Base-by-base conservation (phyloP, 2,113 vertebrate genomes). In the Fregata magnificens region DNA sequence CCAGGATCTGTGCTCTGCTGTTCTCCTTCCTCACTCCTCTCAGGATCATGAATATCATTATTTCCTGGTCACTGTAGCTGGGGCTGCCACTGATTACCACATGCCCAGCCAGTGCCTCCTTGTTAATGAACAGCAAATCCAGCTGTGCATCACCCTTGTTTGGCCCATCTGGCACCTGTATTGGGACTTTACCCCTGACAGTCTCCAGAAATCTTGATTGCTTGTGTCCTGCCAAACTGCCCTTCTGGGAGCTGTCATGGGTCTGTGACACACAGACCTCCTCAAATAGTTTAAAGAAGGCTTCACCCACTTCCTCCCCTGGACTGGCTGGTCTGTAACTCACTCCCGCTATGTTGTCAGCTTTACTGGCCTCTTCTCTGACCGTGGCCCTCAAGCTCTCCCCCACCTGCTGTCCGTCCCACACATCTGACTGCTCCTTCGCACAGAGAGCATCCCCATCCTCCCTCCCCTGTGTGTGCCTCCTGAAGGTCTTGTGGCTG, bases 331-430 rank as follows among this genome's bases (percentile, higher is more conserved):
- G 24, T 76, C 22, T 66, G 22, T 56, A 56, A 56, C 21, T 49
- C 28, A 32, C 6, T 84, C 10, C 11, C 28, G 71, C 13, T 28
- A 14, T 3, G 5, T 5, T 58, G 12, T 58, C 42, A 40, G 25
- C 44, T n/a, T 69, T 69, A 59, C 8, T 4, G 7, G 25, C 5
- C 25, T 63, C 13, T 56, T 31, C n/a, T 53, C 16, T 11, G 10
- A 40, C 7, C 11, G 11, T 49, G 52, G 16, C 10, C 6, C 32
- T 50, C 18, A 56, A 38, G 31, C 5, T 70, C 20, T 80, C 12
- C 4, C 7, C 3, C 4, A 21, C 5, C 19, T 16, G 9, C 16
- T 7, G 2, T 34, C 19, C n/a, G 19, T 53, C 32, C n/a, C 21
- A 50, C 52, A 56, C 14, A 31, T 26, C 16, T 20, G 28, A 21